Evolutionary conservation across 2,888 invertebrate species (phyloP).

Genomic region (Tiphia femorata): DNA sequence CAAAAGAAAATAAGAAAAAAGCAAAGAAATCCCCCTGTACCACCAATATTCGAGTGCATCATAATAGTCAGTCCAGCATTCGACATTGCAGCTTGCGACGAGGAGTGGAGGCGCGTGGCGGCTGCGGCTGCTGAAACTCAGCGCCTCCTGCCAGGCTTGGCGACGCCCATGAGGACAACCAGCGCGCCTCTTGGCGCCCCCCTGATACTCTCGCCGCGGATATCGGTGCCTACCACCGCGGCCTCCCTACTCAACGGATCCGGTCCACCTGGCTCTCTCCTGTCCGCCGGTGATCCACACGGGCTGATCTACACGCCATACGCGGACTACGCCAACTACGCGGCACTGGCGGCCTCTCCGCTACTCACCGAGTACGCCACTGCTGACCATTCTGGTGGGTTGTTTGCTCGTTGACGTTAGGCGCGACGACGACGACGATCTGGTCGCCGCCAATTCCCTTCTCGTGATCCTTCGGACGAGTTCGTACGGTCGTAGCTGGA

Average conservation of each 20-base stretch:
- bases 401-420: slow-evolving; percentile 84
- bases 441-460: too few species aligned
- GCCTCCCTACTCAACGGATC: slow-evolving; percentile 75
- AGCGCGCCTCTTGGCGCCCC: slow-evolving; percentile 91
- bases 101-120: slow-evolving; percentile 88
- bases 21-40: too few species aligned
- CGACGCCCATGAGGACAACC: slow-evolving; percentile 75
- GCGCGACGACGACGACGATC: slow-evolving; percentile 66
- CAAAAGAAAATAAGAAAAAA: too few species aligned
- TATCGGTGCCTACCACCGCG: slow-evolving; percentile 85
- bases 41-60: too few species aligned
- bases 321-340: slow-evolving; percentile 91
- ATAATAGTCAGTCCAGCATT: slow-evolving; percentile 58
- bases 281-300: slow-evolving; percentile 81
- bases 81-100: slow-evolving; percentile 80
- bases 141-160: slow-evolving; percentile 79
- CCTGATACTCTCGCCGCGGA: slow-evolving; percentile 90
- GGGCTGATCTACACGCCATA: slow-evolving; percentile 91
- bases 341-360: slow-evolving; percentile 84
- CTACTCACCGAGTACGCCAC: slow-evolving; percentile 86
- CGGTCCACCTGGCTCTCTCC: slow-evolving; percentile 76
- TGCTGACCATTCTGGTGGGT: slow-evolving; percentile 97
- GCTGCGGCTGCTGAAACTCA: slow-evolving; percentile 86
- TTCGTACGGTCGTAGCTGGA: too few species aligned
- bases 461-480: too few species aligned